Base-by-base conservation (phyloP, 2,113 vertebrate genomes). In the Lucifuga dentata region DNA sequence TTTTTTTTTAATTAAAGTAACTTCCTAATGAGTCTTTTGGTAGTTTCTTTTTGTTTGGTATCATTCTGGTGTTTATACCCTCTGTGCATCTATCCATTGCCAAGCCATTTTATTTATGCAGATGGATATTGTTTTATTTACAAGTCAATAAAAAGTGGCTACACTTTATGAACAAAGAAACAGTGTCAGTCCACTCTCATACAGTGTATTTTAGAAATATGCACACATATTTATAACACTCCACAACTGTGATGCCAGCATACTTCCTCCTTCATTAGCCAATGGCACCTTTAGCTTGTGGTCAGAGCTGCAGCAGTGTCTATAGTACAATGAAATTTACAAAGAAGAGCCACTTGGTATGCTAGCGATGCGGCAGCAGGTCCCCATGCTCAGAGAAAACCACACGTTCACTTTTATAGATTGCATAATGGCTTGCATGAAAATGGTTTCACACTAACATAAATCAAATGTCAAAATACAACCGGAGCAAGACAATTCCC, bases 381-480 rank as follows among this genome's bases (percentile, higher is more conserved):
- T 82, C 90, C 84, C 80, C 38, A 26, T 51, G 76, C 86, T 91
- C 88, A 78, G 70, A 87, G 88, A 91, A 91, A 90, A 87, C 85
- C 90, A 88, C 89, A 86, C 71, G 78, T 80, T 90, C 24, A 70
- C 88, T 90, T 91, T 89, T 91, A 92, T 90, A 90, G 86, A 92
- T 92, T 91, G 89, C 89, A 91, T 91, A 91, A 91, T 91, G 88
- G 85, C 89, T 86, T 91, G 88, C 87, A 91, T 90, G 86, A 90
- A 91, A 93, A 90, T 90, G 87, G 90, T 88, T 92, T 91, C 88
- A 90, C 86, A 90, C 89, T 87, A 91, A 91, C 90, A 91, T 92
- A 92, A 92, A 92, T 92, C 92, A 93, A 91, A 91, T 90, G 90
- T 89, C 89, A 90, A 91, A 93, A 91, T 89, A 90, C 84, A 92